A percentile compares a stretch with the other conserved stretches of the same genome.
These are phyloP conservation scores for Sardinella longiceps DNA, from an alignment of 2,797 vertebrate species.

Conservation along the genomic window DNA sequence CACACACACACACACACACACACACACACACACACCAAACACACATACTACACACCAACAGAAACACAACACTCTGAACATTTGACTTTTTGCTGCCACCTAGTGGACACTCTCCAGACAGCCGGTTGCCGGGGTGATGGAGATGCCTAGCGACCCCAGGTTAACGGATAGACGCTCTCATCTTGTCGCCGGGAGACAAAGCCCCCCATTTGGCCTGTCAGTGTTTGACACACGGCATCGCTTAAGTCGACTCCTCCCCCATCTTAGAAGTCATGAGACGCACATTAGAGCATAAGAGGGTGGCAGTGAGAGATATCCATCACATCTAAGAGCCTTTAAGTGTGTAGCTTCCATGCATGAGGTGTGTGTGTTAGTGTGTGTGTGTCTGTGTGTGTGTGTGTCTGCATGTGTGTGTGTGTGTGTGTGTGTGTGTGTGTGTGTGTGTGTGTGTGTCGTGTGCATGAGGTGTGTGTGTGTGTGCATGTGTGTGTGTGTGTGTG, in stretches of 20 bases:
- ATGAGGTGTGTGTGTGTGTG: too few relatives aligned
- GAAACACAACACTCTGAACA: slow-evolving; percentile 3
- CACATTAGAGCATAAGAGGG: slow-evolving; percentile 47
- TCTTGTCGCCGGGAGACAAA: slow-evolving; percentile 62
- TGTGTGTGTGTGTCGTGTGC: too few relatives aligned
- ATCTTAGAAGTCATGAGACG: slow-evolving; percentile 27
- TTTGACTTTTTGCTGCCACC: slow-evolving; percentile 61
- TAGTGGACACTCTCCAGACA: slow-evolving; percentile 56
- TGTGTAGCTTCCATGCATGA: too few relatives aligned
- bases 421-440: too few relatives aligned
- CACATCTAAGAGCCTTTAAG: slow-evolving; percentile 46
- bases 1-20: too few relatives aligned
- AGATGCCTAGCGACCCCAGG: slow-evolving; percentile 41
- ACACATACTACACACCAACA: too few relatives aligned
- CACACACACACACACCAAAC: too few relatives aligned
- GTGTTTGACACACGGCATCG: slow-evolving; percentile 54
- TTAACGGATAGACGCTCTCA: slow-evolving; percentile 48
- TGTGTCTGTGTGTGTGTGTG: too few relatives aligned
- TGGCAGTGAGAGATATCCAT: slow-evolving; percentile 63
- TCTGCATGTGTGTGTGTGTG: too few relatives aligned
- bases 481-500: too few relatives aligned
- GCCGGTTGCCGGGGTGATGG: slow-evolving; percentile 40
- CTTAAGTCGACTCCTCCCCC: slow-evolving; percentile 49
- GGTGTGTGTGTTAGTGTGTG: too few relatives aligned
- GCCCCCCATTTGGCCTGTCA: slow-evolving; percentile 62